Evolutionary conservation across 2,888 invertebrate species (phyloP).

Genomic region (Xestobium rufovillosum): DNA sequence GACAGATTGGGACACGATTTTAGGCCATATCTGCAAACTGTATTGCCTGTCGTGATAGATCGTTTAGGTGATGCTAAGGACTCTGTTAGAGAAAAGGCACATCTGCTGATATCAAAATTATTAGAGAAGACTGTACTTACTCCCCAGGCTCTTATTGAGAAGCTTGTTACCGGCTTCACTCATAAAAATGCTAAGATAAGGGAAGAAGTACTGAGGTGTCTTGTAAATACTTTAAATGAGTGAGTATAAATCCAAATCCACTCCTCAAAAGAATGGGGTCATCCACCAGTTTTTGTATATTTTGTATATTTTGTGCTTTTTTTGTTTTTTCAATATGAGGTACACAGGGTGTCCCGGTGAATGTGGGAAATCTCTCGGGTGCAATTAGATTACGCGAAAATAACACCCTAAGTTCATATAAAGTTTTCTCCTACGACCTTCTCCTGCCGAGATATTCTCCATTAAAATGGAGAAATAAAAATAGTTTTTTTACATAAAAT

Average conservation of each 20-base stretch:
- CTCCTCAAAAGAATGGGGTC: no score
- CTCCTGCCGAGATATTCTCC: no score
- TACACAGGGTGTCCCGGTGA: no score
- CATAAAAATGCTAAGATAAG: slow-evolving; percentile 92
- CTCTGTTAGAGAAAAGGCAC: slow-evolving; percentile 60
- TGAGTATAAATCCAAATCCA: slow-evolving; percentile 54
- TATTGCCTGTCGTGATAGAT: slow-evolving; percentile 76
- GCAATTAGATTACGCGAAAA: no score
- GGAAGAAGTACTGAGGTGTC: slow-evolving; percentile 78
- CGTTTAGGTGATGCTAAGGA: slow-evolving; percentile 52
- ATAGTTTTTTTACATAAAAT: no score
- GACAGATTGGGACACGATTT: slow-evolving; percentile 84
- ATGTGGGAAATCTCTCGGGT: no score
- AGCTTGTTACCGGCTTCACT: slow-evolving; percentile 58
- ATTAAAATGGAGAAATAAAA: no score
- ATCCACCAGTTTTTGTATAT: no score
- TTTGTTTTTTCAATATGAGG: no score
- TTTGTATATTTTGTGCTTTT: no score
- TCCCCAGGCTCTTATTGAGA: slow-evolving; percentile 66
- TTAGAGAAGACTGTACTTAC: slow-evolving; percentile 63
- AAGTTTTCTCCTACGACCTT: no score
- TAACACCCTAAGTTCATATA: no score
- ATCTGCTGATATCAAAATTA: slow-evolving; percentile 61
- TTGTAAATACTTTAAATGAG: slow-evolving; percentile 77
- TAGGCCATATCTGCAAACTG: slow-evolving; percentile 75